Conservation (phyloP, 2,797 vertebrate species). For the Fringilla coelebs region DNA sequence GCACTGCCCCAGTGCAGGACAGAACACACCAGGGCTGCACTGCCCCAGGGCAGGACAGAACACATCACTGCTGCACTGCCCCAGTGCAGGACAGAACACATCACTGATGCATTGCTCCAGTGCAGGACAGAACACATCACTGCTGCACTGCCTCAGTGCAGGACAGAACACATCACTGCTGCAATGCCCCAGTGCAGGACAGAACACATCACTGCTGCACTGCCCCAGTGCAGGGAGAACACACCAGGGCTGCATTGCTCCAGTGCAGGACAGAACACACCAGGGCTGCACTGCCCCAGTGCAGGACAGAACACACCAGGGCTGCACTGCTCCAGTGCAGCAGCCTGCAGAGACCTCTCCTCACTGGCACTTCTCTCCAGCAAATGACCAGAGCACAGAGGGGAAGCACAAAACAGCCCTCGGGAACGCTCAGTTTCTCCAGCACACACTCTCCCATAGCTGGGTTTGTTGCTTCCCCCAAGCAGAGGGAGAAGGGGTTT, state of each 20-base stretch:
- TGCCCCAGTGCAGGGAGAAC: no score
- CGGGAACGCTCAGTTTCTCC: not conserved
- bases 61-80: fast-evolving
- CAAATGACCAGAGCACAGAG: not conserved
- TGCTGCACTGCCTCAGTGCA: not conserved
- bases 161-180: not conserved
- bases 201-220: not conserved
- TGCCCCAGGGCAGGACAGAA: not conserved
- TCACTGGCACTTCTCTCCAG: not conserved
- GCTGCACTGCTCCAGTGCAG: not conserved
- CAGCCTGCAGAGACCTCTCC: not conserved
- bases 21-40: not conserved
- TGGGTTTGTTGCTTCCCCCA: not conserved
- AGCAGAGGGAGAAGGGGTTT: not conserved
- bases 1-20: not conserved
- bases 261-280: no score
- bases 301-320: no score
- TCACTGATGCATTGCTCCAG: not conserved
- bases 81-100: not conserved
- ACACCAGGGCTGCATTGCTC: no score
- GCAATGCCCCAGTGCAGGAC: fast-evolving
- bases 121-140: not conserved
- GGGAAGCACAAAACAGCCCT: not conserved
- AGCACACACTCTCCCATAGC: not conserved
- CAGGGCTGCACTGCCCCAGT: no score